phyloP scores from a whole-genome alignment of 2,888 invertebrate genomes.

The Trimorus sp. region DNA sequence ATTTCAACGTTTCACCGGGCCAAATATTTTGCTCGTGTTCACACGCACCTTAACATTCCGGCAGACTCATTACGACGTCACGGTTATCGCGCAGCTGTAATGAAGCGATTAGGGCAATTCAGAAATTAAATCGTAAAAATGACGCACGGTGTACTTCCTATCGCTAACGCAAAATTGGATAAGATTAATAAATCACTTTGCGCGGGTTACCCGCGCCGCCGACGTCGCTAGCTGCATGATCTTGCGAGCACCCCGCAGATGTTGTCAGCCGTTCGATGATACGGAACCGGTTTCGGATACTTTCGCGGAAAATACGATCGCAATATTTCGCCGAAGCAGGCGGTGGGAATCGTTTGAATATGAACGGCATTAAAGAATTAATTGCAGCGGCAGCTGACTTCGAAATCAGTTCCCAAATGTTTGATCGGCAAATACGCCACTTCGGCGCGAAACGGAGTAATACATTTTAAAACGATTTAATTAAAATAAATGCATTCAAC shows the following conservation, averaged over 20 bases:
- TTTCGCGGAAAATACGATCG: conserved; percentile 52
- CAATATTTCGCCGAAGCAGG: conserved; percentile 44
- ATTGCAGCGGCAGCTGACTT: conserved; percentile 28
- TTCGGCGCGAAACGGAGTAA: not conserved
- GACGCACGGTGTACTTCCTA: conserved; percentile 20
- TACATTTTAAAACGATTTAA: conserved; percentile 23
- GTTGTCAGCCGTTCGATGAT: conserved; percentile 42
- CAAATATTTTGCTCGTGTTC: conserved; percentile 29
- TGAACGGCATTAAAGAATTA: conserved; percentile 40
- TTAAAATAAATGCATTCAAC: conserved; percentile 23
- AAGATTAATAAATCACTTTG: conserved; percentile 70
- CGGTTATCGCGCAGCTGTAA: conserved; percentile 30
- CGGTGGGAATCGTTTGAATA: conserved; percentile 29
- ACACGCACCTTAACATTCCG: conserved; percentile 35
- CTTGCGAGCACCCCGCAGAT: conserved; percentile 51
- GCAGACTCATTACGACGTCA: conserved; percentile 30
- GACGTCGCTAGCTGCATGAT: conserved; percentile 54
- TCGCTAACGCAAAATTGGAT: conserved; percentile 43
- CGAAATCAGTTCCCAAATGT: conserved; percentile 18
- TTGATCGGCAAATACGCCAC: conserved; percentile 3
- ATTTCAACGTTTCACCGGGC: conserved; percentile 44
- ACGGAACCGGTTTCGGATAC: conserved; percentile 55
- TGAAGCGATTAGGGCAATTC: conserved; percentile 44
- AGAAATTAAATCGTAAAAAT: conserved; percentile 48
- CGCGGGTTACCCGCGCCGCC: conserved; percentile 68